Percentiles rank a stretch among this genome's conserved stretches.
Evolutionary conservation across 2,888 invertebrate species (phyloP).

Genomic region (Leucophenga montana): DNA sequence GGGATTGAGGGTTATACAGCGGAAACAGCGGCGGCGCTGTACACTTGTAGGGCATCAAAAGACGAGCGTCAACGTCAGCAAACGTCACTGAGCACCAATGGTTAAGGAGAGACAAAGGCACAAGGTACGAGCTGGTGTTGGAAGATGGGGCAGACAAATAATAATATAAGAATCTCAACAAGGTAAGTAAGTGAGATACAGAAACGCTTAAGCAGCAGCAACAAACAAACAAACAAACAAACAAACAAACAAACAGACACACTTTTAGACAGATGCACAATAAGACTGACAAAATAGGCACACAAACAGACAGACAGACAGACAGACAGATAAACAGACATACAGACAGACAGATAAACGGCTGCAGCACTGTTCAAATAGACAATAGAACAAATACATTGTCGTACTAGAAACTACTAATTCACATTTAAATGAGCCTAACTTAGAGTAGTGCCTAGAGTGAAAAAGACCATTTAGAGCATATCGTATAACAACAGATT

Average conservation of each 20-base stretch:
- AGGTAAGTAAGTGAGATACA: constrained; percentile 46
- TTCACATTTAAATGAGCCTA: too few species aligned
- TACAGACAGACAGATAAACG: too few species aligned
- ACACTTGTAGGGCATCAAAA: constrained; percentile 69
- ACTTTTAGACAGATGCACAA: neutral
- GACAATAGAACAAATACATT: too few species aligned
- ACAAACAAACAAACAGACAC: constrained; percentile 32
- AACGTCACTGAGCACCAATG: neutral
- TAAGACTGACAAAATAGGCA: too few species aligned
- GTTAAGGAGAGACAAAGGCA: neutral
- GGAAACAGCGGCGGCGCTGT: constrained; percentile 15
- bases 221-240: constrained; percentile 38
- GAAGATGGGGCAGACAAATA: neutral
- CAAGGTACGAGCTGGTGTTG: neutral
- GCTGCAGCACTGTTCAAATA: too few species aligned
- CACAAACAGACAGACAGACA: too few species aligned
- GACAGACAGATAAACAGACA: too few species aligned
- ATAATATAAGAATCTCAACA: constrained; percentile 52
- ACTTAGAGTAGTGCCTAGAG: too few species aligned
- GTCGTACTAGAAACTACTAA: too few species aligned
- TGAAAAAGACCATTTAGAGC: neutral
- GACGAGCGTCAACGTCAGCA: neutral
- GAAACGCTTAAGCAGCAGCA: constrained; percentile 29
- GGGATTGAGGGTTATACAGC: neutral
- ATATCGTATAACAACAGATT: constrained; percentile 18